Evolutionary conservation across 1,140 invertebrate species (phyloP).

Genomic region (Cotesia glomerata): DNA sequence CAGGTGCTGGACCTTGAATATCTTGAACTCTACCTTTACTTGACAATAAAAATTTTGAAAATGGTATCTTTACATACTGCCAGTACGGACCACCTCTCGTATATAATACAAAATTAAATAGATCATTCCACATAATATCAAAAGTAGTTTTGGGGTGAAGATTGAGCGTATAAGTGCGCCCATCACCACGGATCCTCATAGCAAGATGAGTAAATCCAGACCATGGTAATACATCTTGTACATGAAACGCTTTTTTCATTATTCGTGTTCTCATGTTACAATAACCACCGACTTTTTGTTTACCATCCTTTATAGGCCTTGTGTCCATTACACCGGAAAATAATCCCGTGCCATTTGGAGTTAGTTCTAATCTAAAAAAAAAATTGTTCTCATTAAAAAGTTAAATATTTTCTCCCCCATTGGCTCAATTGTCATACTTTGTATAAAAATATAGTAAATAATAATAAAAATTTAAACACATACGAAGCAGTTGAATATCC

Average conservation of each 20-base stretch:
- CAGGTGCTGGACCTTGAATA: slow-evolving; percentile 70
- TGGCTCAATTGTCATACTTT: too few relatives aligned
- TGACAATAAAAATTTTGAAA: slow-evolving; percentile 89
- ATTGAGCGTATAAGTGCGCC: slow-evolving; percentile 83
- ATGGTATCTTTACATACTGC: slow-evolving; percentile 93
- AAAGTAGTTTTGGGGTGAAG: slow-evolving; percentile 73
- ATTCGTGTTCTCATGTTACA: slow-evolving; percentile 75
- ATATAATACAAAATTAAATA: slow-evolving; percentile 81
- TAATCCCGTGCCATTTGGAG: slow-evolving; percentile 72
- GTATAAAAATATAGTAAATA: not conserved
- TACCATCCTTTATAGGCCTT: slow-evolving; percentile 80
- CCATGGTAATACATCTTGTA: slow-evolving; percentile 76
- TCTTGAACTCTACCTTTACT: slow-evolving; percentile 90
- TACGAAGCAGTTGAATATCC: slow-evolving; percentile 75
- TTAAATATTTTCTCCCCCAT: too few relatives aligned
- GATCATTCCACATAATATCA: slow-evolving; percentile 85
- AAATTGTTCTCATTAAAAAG: not conserved
- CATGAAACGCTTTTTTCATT: slow-evolving; percentile 82
- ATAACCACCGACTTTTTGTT: slow-evolving; percentile 76
- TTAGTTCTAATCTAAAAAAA: slow-evolving; percentile 64
- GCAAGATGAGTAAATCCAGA: slow-evolving; percentile 80
- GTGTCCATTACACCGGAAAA: slow-evolving; percentile 79
- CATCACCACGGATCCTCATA: slow-evolving; percentile 88
- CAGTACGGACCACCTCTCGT: slow-evolving; percentile 97
- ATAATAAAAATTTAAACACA: slow-evolving; percentile 10